Base-by-base conservation (phyloP, 2,888 invertebrate genomes). In the Myathropa florea region DNA sequence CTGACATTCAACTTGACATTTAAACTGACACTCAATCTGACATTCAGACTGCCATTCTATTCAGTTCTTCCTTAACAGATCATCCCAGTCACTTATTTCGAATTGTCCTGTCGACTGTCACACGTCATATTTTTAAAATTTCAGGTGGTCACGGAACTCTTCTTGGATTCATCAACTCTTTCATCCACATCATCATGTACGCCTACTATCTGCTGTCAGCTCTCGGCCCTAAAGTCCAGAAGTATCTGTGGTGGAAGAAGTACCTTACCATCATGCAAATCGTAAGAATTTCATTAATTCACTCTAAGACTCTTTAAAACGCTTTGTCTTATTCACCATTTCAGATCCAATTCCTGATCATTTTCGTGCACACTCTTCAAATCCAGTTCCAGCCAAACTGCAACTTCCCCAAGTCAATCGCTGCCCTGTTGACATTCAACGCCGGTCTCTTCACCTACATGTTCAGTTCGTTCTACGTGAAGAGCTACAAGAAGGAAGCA, bases 201-300 rank as follows among this genome's bases (percentile, higher is more conserved):
- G 94, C 95, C 0, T 98, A 98, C 92, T 98, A 98, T 92, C 94
- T 98, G 90, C 93, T 98, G 88, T 95, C 98, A 0, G 97, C 97
- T 0, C 94, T 98, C 82, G 98, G 98, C 4, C 98, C 98, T 0
- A 94, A 95, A 89, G 96, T 97, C 91, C 97, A 97, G 92, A 97
- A 97, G 91, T 97, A 96, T 91, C 93, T 98, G 23, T 98, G 98
- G 98, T 98, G 98, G 98, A 98, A 98, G 92, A 96, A 95, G 90
- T 97, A 98, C 92, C 95, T 98, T 90, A 98, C 98, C 4, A 94
- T 95, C 71, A 93, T 98, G 90, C 98, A 98, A 93, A 94, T 98
- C 93, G 96, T 97, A 92, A 93, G 94, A 91, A 24, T 12, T 14
- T 24, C 3, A 7, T 24, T 12, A 9, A 0, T 73, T 10, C 18